Conservation (phyloP, 1,140 invertebrate species). For the Eulimnadia texana region DNA sequence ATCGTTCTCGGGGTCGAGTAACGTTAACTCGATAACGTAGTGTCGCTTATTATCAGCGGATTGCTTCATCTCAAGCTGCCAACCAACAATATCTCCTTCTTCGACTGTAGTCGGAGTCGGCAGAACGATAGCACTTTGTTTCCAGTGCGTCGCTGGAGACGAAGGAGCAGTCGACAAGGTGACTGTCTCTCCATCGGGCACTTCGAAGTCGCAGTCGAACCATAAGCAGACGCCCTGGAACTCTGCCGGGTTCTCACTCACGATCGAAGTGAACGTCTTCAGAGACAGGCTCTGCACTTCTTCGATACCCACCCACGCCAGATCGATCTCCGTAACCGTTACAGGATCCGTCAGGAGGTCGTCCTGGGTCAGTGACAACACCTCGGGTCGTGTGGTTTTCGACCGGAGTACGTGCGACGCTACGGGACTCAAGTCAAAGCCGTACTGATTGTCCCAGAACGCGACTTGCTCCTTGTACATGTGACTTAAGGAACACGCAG, state of each 20-base stretch:
- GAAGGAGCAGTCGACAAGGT: constrained; percentile 57
- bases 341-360: constrained; percentile 33
- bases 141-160: constrained; percentile 81
- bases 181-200: constrained; percentile 26
- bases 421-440: constrained; percentile 46
- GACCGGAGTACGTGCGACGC: constrained; percentile 32
- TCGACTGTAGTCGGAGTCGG: constrained; percentile 26
- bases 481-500: constrained; percentile 52
- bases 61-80: constrained; percentile 43
- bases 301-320: constrained; percentile 22
- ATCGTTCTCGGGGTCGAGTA: constrained; percentile 49
- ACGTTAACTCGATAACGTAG: constrained; percentile 50
- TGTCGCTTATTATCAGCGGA: constrained; percentile 32
- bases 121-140: constrained; percentile 69
- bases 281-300: constrained; percentile 26
- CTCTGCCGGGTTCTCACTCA: constrained; percentile 36
- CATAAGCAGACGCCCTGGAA: constrained; percentile 52
- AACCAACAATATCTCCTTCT: constrained; percentile 46
- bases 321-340: constrained; percentile 26
- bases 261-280: constrained; percentile 28
- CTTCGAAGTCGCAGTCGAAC: constrained; percentile 30
- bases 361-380: constrained; percentile 21
- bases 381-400: constrained; percentile 21
- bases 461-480: constrained; percentile 35
- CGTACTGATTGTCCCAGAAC: constrained; percentile 48